Evolutionary conservation across 2,888 invertebrate genomes (phyloP), one percentile per base, ranked within the genome.

Genomic region (Apoderus coryli): DNA sequence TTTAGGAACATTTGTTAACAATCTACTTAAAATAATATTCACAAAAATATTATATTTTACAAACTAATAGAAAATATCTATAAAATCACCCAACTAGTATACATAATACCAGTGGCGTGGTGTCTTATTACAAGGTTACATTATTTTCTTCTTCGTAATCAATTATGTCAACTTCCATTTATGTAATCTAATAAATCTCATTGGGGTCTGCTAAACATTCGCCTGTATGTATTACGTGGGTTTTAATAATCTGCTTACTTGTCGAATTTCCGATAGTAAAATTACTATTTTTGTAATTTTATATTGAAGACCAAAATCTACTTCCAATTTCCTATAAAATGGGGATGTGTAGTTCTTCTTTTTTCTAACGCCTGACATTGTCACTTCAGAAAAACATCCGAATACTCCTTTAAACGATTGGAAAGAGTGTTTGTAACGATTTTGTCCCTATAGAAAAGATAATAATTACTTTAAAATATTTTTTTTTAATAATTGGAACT

Each of bases 311-410:
- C 10, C 9, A 14, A 27, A 16, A 11, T 16, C 4, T 16, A 11
- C 7, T 27, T 16, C 16, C 5, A 27, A 10, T 28, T 31, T 31
- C 13, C 26, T 10, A 13, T 31, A 29, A 25, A 31, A 31, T 22
- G 26, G 11, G 14, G 31, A 25, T 10, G 25, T 16, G 23, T 31
- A 25, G 26, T 10, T 14, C 14, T 31, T 31, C n/a, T 11, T 30
- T 30, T n/a, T 31, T 10, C 29, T 19, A 19, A 19, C n/a, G 19
- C 7, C 19, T 7, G 19, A 19, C 19, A 19, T 19, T 19, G 6
- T 19, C 19, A 19, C 19, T 19, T 19, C 19, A 19, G 7, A 19
- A 19, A 19, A 19, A 19, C 19, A n/a, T 6, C 6, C 19, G 6
- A 19, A 6, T n/a, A n/a, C 6, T 7, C n/a, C 7, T n/a, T 19